Conservation (phyloP, 2,113 vertebrate genomes). For the Baryphthengus martii region DNA sequence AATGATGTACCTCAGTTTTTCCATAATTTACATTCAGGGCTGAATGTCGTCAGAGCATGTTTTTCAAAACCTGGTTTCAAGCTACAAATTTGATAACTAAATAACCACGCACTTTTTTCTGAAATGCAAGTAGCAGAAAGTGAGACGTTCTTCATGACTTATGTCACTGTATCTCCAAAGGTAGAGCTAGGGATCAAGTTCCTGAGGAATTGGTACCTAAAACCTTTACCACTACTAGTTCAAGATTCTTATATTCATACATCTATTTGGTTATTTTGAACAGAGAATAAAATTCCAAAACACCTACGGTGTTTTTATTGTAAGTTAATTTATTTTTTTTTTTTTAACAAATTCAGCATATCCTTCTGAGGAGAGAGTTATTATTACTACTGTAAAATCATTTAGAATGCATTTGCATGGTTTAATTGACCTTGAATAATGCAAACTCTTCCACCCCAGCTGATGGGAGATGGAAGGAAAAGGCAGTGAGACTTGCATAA, state of each 20-base stretch:
- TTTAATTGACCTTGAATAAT: conserved; percentile 60
- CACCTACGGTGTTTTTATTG: background rate
- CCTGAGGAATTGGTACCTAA: background rate
- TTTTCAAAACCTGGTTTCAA: background rate
- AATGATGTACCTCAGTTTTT: background rate
- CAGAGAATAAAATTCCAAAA: background rate
- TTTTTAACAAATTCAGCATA: background rate
- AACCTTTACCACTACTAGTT: background rate
- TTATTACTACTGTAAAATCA: conserved; percentile 43
- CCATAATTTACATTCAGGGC: background rate
- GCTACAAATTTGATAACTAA: background rate
- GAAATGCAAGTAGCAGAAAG: background rate
- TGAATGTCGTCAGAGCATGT: background rate
- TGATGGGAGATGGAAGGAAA: conserved; percentile 13
- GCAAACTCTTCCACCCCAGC: background rate
- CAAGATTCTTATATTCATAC: background rate
- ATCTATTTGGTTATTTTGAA: background rate
- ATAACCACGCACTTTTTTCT: background rate
- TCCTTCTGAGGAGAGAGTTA: background rate
- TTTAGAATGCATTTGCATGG: conserved; percentile 49
- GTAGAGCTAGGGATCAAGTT: background rate
- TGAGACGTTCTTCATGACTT: background rate
- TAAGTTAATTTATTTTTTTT: background rate
- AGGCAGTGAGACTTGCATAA: conserved; percentile 23
- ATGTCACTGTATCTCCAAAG: background rate